Conservation (phyloP, 1,140 invertebrate genomes). For the Diorhabda elongata region DNA sequence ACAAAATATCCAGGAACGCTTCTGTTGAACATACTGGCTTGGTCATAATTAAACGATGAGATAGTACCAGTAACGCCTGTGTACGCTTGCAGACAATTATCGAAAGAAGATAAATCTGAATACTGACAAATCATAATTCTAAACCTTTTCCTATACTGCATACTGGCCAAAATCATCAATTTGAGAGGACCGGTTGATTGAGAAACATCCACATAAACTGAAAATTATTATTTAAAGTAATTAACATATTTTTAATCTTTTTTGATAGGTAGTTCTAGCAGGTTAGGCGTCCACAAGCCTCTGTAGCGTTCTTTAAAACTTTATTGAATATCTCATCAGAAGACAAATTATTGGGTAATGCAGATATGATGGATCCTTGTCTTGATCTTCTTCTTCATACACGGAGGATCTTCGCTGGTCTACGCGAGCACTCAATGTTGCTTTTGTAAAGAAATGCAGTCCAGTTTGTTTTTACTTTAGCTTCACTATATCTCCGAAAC, state of each 20-base stretch:
- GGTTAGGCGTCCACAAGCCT: background rate
- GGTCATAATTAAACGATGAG: slow-evolving; percentile 69
- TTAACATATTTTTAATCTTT: too few species aligned
- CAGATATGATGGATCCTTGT: too few species aligned
- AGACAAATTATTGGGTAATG: too few species aligned
- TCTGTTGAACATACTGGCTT: slow-evolving; percentile 52
- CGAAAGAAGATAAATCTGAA: slow-evolving; percentile 33
- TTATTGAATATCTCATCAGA: too few species aligned
- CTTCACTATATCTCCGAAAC: too few species aligned
- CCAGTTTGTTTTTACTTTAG: too few species aligned
- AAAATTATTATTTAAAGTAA: slow-evolving; percentile 33
- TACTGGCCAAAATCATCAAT: slow-evolving; percentile 60
- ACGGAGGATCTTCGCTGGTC: too few species aligned
- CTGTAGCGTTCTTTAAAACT: too few species aligned
- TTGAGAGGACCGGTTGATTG: slow-evolving; percentile 58
- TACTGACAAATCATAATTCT: slow-evolving; percentile 63
- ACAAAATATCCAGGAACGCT: slow-evolving; percentile 56
- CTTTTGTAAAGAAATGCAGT: too few species aligned
- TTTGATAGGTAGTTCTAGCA: background rate
- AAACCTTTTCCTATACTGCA: slow-evolving; percentile 54
- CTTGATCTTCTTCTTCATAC: too few species aligned
- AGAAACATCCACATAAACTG: slow-evolving; percentile 70
- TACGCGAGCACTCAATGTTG: too few species aligned
- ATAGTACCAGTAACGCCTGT: slow-evolving; percentile 57
- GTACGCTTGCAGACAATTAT: slow-evolving; percentile 68